Evolutionary conservation across 2,888 invertebrate species (phyloP).

Genomic region (Conus canariensis): DNA sequence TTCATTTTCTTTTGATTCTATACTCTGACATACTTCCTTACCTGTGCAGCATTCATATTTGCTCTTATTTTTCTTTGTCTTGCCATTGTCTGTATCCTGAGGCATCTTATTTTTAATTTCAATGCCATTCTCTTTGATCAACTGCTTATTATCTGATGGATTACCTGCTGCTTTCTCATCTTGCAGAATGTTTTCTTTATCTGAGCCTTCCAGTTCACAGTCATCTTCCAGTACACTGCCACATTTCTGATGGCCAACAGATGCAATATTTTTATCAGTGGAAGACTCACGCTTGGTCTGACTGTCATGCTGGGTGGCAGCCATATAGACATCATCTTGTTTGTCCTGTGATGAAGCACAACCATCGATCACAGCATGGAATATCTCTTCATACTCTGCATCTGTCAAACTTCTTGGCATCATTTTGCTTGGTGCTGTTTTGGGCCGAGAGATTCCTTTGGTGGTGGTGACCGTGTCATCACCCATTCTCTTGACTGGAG

Average conservation of each 20-base stretch:
- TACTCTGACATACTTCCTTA: too few relatives aligned
- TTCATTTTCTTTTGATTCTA: neutral
- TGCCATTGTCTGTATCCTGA: neutral
- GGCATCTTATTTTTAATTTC: neutral
- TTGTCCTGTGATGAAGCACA: conserved; percentile 46
- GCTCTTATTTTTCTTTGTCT: neutral
- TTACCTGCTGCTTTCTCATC: neutral
- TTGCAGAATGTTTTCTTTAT: neutral
- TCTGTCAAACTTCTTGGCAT: conserved; percentile 54
- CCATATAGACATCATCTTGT: neutral
- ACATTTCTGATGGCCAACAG: neutral
- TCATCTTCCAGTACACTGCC: neutral
- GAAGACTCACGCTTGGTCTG: neutral
- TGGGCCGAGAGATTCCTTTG: neutral
- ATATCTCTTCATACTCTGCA: conserved; percentile 64
- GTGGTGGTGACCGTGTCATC: neutral
- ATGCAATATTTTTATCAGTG: neutral
- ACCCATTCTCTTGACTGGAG: neutral
- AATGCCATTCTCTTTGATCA: neutral
- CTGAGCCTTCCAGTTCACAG: neutral
- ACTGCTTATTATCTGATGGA: neutral
- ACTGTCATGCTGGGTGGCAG: neutral
- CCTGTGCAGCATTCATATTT: neutral
- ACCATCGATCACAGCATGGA: conserved; percentile 57
- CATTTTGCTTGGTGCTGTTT: neutral